Base-by-base conservation (phyloP, 2,888 invertebrate genomes). In the Pinctada fucata region DNA sequence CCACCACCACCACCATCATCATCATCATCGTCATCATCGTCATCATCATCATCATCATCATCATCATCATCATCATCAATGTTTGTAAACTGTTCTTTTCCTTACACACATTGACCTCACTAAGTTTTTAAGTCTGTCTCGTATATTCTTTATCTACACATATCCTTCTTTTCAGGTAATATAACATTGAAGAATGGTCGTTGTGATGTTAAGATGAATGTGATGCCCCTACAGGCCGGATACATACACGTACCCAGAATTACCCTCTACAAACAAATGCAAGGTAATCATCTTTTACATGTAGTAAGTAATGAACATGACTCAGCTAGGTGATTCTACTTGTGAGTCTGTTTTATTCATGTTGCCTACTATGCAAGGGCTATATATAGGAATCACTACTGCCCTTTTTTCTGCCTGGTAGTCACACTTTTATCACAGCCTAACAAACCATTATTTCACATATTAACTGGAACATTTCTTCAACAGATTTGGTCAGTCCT, bases 161-260 rank as follows among this genome's bases (percentile, higher is more conserved):
- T 49, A 58, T 49, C 76, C 64, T 45, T 10, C 92, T 93, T 92
- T 93, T 0, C 89, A 96, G 96, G 96, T 79, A 95, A 96, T 3
- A 94, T 96, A 84, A 94, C 79, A 3, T 69, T 88, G 45, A 73
- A 95, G 79, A 94, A 94, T 78, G 94, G 95, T 8, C 51, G 74
- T 91, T 91, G 45, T 79, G 79, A 49, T 73, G 76, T 81, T 96
- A 96, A 92, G 94, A 94, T 98, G 84, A 97, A 98, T 88, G 97
- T 98, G 58, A 97, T 98, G 96, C 98, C 98, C 2, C 93, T 98
- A n/a, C 95, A 95, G 47, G 96, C 97, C 47, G 98, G 98, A 45
- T 96, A 96, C 91, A 94, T 98, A 83, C 97, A 97, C 6, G 94
- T 98, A 86, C 98, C 98, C 3, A 95, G 96, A 74, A 96, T 98